Percentiles rank a stretch among this genome's conserved stretches.
These are phyloP conservation scores for Scaptodrosophila lebanonensis DNA, from an alignment of 1,140 invertebrate genomes.

Conservation along the genomic window DNA sequence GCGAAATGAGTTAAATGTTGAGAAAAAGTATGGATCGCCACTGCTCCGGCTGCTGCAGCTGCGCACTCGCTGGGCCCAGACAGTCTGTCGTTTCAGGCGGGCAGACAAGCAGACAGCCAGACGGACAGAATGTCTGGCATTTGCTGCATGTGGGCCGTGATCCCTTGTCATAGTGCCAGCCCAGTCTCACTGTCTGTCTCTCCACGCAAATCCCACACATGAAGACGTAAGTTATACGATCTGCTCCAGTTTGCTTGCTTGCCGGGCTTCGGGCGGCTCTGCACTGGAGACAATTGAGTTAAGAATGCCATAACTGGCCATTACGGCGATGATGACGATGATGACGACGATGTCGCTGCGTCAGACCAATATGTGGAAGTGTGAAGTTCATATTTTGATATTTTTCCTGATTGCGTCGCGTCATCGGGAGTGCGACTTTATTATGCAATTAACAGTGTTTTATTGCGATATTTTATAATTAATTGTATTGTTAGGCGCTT, in stretches of 20 bases:
- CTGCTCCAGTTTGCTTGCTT: constrained; percentile 26
- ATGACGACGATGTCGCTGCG: too few species aligned
- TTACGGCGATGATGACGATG: too few species aligned
- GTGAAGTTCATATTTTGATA: constrained; percentile 18
- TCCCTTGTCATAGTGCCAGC: constrained; percentile 26
- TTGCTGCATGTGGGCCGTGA: constrained; percentile 31
- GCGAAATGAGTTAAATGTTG: too few species aligned
- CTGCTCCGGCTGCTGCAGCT: neutral
- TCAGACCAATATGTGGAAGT: too few species aligned
- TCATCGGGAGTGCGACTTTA: too few species aligned
- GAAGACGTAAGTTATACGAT: constrained; percentile 41
- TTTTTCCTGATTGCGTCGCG: neutral
- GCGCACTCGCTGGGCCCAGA: constrained; percentile 5
- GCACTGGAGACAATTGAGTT: constrained; percentile 63
- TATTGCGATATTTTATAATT: constrained; percentile 32
- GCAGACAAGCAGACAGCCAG: constrained; percentile 15
- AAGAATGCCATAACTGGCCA: too few species aligned
- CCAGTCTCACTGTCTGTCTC: constrained; percentile 6
- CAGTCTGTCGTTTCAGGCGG: neutral
- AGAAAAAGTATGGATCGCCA: too few species aligned
- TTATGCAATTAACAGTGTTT: constrained; percentile 42
- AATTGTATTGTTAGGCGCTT: constrained; percentile 30
- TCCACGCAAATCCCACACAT: constrained; percentile 52
- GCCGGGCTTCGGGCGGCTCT: too few species aligned
- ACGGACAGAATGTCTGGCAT: constrained; percentile 15